Evolutionary conservation across 1,140 invertebrate genomes (phyloP), one percentile per base, ranked within the genome.

Genomic region (Tachypleus tridentatus): DNA sequence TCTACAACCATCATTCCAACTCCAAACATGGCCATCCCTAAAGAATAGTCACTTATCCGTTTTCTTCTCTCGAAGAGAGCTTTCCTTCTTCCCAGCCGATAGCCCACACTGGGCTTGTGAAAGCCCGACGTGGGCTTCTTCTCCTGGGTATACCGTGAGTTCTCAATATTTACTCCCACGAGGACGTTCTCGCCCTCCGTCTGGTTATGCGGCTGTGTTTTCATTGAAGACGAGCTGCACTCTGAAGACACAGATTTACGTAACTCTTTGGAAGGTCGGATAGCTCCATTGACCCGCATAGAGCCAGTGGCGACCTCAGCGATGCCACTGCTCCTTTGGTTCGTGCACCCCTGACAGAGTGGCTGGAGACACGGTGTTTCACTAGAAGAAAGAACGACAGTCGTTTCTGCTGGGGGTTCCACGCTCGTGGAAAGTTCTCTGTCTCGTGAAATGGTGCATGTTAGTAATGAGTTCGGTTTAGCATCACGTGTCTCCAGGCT

Each of bases 1-100:
- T 99, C 96, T 79, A 98, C 87, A 73, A 98, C 91, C 97, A 99
- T 99, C 73, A 97, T 85, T 76, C 95, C 87, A 80, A 98, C 97
- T 72, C 95, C 95, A 79, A 97, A 95, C 91, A 98, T 95, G 71
- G 93, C 94, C 87, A 97, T 97, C 67, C 97, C 92, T 70, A 98
- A 84, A 65, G 94, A 93, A 80, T 97, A 98, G 80, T 98, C 95
- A 77, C 92, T 96, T 78, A 98, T 97, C 73, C 93, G 82, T 82
- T 97, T 97, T 70, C 95, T 81, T 79, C 97, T 97, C 83, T 98
- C 95, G 80, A 97, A 97, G 72, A 98, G 83, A 59, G 91, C 91
- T 85, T 98, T 97, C 80, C 94, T 84, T 74, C 92, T 85, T 70
- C 95, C 94, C 76, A 98, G 86, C 70, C 93, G 84, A 82, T 97